Base-by-base conservation (phyloP, 1,140 invertebrate species). In the Drosophila repleta region DNA sequence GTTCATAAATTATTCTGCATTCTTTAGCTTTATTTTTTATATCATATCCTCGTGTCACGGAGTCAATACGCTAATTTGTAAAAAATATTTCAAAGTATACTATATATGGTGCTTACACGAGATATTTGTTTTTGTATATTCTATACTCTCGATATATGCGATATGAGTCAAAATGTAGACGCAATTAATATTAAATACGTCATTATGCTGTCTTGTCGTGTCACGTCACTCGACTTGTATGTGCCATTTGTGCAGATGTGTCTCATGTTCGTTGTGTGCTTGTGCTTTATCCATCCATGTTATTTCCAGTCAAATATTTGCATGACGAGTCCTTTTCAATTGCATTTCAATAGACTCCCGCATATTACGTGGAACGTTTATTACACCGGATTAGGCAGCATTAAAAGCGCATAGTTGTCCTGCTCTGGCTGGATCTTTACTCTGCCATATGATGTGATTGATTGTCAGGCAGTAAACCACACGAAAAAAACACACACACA, bases 301-400 rank as follows among this genome's bases (percentile, higher is more conserved):
- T 71, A 48, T 77, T 87, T 81, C 69, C 77, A 39, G 74, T 75
- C 83, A 85, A 85, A 85, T 88, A 85, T 87, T 87, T 87, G 82
- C 66, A 69, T 74, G 83, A 49, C 74, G 75, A 82, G 62, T 88
- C 64, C 79, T 73, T 74, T 85, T 88, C 82, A 87, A 87, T 87
- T 87, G 82, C 82, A 87, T 88, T 88, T 82, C 82, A 87, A 88
- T 88, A 88, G 71, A 69, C 70, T 74, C 82, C 82, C 82, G 82
- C 82, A 85, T 88, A 69, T 74, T 63, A 79, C 53, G 58, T 71
- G 76, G 60, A 35, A 87, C 88, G 82, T 87, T 87, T 87, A 87
- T 87, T 88, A 88, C 82, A 83, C 75, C 83, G 83, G 82, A 87
- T 87, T 87, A 87, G 83, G 83, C 82, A 82, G 83, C 82, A 87